phyloP scores from a whole-genome alignment of 1,140 invertebrate species.

The Leguminivora glycinivorella region DNA sequence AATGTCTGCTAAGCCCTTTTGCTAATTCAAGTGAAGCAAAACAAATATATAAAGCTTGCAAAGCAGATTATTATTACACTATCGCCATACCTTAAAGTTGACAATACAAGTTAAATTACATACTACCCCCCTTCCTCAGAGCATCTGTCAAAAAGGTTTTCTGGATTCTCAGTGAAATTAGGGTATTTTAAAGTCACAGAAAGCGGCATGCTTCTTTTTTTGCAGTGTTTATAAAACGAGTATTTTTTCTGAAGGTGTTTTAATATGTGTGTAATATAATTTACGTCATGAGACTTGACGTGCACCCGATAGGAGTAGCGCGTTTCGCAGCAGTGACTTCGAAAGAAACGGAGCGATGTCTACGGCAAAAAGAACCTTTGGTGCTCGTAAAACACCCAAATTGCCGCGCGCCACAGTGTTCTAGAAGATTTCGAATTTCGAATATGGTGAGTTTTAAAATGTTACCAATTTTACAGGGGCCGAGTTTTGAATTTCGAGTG shows the following conservation, averaged over 20 bases:
- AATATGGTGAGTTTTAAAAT: conserved; percentile 52
- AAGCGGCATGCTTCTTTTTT: neutral
- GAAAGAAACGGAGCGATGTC: conserved; percentile 51
- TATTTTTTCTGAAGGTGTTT: neutral
- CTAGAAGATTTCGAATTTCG: conserved; percentile 35
- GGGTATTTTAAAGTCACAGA: neutral
- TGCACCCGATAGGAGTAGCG: conserved; percentile 32
- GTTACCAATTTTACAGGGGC: conserved; percentile 21
- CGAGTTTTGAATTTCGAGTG: too few species aligned
- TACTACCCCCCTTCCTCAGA: neutral
- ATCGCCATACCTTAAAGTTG: neutral
- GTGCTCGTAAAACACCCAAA: conserved; percentile 36
- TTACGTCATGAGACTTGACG: neutral
- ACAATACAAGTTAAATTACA: neutral
- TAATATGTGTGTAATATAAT: neutral
- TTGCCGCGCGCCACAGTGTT: conserved; percentile 34
- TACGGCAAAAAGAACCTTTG: conserved; percentile 39
- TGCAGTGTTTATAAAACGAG: neutral
- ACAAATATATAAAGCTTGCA: neutral
- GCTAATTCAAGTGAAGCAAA: neutral
- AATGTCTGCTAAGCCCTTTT: neutral
- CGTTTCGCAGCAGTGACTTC: conserved; percentile 48
- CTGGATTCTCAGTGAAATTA: neutral
- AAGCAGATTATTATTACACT: neutral
- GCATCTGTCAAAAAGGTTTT: too few species aligned